Conservation (phyloP, 2,797 vertebrate genomes). For the Scolopax rusticola region DNA sequence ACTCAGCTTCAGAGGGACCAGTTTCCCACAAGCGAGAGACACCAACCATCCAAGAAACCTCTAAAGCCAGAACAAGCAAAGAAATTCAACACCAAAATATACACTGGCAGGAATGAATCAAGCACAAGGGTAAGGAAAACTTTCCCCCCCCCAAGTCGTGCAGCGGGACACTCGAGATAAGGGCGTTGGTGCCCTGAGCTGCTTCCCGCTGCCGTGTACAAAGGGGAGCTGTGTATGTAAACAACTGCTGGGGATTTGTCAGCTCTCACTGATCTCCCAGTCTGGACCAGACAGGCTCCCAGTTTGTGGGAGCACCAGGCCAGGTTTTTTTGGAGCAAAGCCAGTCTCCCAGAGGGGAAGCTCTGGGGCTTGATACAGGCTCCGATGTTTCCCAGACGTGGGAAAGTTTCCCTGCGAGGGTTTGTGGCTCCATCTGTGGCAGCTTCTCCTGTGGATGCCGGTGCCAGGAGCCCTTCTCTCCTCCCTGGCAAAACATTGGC, state of each 20-base stretch:
- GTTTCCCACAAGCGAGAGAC: accelerated
- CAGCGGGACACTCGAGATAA: not conserved
- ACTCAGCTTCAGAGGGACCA: accelerated
- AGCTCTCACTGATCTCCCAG: not conserved
- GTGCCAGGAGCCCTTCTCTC: not conserved
- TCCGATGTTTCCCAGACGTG: not conserved
- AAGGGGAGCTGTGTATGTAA: not conserved
- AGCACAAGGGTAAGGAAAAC: not conserved
- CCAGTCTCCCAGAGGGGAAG: accelerated
- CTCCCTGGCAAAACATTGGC: not conserved
- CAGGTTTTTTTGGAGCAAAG: not conserved
- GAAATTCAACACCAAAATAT: not conserved
- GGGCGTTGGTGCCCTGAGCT: not conserved
- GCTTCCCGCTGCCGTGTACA: accelerated
- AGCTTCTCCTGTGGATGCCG: not conserved
- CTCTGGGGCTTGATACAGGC: not conserved
- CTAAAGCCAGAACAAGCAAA: not conserved
- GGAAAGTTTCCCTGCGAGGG: not conserved
- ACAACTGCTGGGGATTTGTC: not conserved
- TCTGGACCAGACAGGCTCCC: not conserved
- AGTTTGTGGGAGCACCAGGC: not conserved
- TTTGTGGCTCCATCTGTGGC: accelerated
- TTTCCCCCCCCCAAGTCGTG: too few relatives aligned
- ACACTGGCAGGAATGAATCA: not conserved
- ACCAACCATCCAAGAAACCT: not conserved